Evolutionary conservation across 2,888 invertebrate species (phyloP), one percentile per base, ranked within the genome.

Genomic region (Aleiodes testaceus): DNA sequence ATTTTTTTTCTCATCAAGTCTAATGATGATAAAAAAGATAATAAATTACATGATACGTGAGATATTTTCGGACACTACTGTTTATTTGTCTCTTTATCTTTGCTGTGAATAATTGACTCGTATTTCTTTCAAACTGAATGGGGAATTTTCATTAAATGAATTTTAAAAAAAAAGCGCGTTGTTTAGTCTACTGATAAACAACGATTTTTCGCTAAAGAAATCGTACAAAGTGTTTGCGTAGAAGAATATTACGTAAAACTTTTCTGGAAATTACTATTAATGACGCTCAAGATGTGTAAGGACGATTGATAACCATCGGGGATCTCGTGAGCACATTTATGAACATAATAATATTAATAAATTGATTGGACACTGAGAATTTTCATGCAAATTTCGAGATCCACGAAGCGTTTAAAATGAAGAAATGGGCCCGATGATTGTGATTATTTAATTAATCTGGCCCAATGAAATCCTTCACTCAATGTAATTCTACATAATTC

Each of bases 401-500:
- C 9, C 36, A 9, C 36, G 36, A 36, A 1, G 36, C 36, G 36
- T 36, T 36, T 36, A 36, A 36, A 22, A 36, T 3, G 36, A 36
- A 36, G 36, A 36, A 36, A 9, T 36, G 36, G 36, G 6, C 36
- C 36, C 6, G 6, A 36, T 36, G 6, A 36, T 5, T 36, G 1
- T 36, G 7, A 36, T 36, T 36, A 36, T 36, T 36, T 1, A 6
- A 5, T 6, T 36, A 36, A 36, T 36, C 72, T 74, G 64, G 70
- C 45, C 66, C 69, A 59, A 64, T 30, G 44, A n/a, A n/a, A 50
- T 47, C 64, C 71, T 69, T 26, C 69, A 72, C 65, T 66, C 67
- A 64, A 70, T 76, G 75, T 76, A 75, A 76, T 77, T 78, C 72
- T 77, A 59, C 74, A 45, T 59, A 75, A 71, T 78, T 78, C 72